Evolutionary conservation across 2,113 vertebrate genomes (phyloP).

Genomic region (Gasterosteus nipponicus): DNA sequence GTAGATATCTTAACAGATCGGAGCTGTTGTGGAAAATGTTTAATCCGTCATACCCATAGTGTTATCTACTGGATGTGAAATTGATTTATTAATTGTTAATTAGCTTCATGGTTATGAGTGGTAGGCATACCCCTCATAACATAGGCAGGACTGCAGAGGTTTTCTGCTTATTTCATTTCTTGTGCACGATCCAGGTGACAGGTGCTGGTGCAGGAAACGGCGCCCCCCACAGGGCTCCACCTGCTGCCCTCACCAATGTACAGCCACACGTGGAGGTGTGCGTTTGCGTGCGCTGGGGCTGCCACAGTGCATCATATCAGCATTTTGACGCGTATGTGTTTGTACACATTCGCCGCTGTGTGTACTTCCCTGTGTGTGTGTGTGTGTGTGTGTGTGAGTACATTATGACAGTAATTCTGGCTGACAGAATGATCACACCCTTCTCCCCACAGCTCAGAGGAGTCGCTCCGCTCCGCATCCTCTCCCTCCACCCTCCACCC

Average conservation of each 20-base stretch:
- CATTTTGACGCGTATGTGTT: slow-evolving; percentile 43
- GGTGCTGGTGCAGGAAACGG: slow-evolving; percentile 75
- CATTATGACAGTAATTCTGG: slow-evolving; percentile 64
- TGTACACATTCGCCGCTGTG: slow-evolving; percentile 33
- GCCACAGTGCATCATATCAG: slow-evolving; percentile 47
- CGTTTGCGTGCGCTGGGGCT: slow-evolving; percentile 14
- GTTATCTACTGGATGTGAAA: background rate
- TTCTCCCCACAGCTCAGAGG: slow-evolving; percentile 63
- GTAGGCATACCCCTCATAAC: background rate
- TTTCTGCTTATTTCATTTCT: slow-evolving; percentile 55
- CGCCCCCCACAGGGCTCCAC: slow-evolving; percentile 66
- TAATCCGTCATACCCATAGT: background rate
- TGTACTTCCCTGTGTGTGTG: background rate
- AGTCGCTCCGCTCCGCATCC: slow-evolving; percentile 44
- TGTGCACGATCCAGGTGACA: slow-evolving; percentile 71
- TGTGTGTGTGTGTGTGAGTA: slow-evolving; percentile 23
- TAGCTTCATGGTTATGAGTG: background rate
- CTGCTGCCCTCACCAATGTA: slow-evolving; percentile 30
- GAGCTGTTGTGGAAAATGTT: background rate
- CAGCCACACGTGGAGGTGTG: slow-evolving; percentile 37
- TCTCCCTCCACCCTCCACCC: slow-evolving; percentile 31
- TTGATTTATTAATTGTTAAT: background rate
- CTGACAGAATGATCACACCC: slow-evolving; percentile 77
- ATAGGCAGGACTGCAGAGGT: slow-evolving; percentile 30
- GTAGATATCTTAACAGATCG: background rate